Conservation (phyloP, 2,113 vertebrate genomes). For the Protobothrops flavoviridis region DNA sequence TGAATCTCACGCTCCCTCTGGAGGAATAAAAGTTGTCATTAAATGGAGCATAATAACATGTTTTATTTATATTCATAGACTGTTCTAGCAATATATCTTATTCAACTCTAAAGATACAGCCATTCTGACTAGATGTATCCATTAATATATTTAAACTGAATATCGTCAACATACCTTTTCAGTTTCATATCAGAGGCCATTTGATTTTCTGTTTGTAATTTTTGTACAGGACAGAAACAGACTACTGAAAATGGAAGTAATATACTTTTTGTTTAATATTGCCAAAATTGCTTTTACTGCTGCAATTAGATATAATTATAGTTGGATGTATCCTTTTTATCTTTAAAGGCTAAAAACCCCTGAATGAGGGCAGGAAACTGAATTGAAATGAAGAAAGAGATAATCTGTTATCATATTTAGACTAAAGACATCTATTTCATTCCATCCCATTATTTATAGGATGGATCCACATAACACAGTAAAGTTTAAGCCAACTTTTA, state of each 20-base stretch:
- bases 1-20: neutral
- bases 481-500: neutral
- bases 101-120: neutral
- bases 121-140: neutral
- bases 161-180: neutral
- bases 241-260: neutral
- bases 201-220: neutral
- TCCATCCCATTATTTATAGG: neutral
- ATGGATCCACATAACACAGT: neutral
- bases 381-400: neutral
- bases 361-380: neutral
- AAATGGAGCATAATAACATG: neutral
- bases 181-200: neutral
- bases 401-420: neutral
- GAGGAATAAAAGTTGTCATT: neutral
- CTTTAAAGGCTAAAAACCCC: neutral
- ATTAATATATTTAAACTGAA: neutral
- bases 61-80: neutral
- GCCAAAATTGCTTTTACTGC: neutral
- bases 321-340: neutral
- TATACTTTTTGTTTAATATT: neutral
- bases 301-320: neutral
- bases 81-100: neutral
- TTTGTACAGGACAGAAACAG: neutral
- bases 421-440: neutral